A percentile compares a stretch with the other conserved stretches of the same genome.
Conservation (phyloP, 2,113 vertebrate genomes). For the Salvelinus namaycush region DNA sequence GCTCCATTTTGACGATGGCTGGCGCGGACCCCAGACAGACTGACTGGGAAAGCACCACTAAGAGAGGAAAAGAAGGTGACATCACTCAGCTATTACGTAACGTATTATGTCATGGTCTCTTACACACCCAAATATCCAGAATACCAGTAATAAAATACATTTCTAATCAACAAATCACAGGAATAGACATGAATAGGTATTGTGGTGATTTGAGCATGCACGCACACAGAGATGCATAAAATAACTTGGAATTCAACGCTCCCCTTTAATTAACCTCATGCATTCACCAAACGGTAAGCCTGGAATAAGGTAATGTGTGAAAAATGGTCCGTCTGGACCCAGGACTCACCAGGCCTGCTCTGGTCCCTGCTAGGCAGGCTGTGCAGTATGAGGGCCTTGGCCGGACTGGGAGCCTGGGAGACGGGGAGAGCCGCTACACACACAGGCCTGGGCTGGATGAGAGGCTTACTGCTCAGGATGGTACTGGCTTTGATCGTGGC, state of each 20-base stretch:
- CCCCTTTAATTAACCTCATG: too few species aligned
- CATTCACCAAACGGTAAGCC: too few species aligned
- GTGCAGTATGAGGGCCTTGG: conserved; percentile 81
- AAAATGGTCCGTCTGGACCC: too few species aligned
- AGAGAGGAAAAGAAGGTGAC: background rate
- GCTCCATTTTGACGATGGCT: conserved; percentile 81
- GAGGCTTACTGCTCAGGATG: conserved; percentile 74
- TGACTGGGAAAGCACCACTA: conserved; percentile 78
- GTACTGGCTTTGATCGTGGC: conserved; percentile 63
- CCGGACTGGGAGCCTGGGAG: conserved; percentile 56
- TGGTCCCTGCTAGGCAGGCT: conserved; percentile 71
- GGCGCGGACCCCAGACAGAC: conserved; percentile 73
- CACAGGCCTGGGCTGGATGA: conserved; percentile 79
- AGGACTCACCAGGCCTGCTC: conserved; percentile 63
- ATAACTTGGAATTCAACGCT: too few species aligned
- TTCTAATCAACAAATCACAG: too few species aligned
- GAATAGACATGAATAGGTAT: too few species aligned
- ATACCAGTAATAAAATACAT: too few species aligned
- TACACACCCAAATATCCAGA: background rate
- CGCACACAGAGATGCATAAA: too few species aligned
- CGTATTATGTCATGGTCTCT: background rate
- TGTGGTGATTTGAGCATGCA: too few species aligned
- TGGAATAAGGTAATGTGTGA: too few species aligned
- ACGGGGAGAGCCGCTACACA: conserved; percentile 70
- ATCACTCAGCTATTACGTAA: background rate